A percentile compares a stretch with the other conserved stretches of the same genome.
Evolutionary conservation across 2,113 vertebrate species (phyloP).

Genomic region (Salvelinus namaycush): DNA sequence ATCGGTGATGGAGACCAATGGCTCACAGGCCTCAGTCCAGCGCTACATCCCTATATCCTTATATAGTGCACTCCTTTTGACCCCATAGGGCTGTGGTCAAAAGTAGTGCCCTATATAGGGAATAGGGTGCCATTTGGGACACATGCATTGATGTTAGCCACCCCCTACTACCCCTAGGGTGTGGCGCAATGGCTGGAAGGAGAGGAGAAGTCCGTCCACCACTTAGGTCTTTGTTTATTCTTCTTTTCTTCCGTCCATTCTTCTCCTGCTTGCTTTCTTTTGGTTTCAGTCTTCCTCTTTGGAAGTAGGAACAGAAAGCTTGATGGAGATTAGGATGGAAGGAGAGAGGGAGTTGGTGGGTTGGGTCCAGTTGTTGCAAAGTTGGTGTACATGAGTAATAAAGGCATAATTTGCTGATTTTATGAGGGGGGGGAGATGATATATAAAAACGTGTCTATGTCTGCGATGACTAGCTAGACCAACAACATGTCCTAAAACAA

Average conservation of each 20-base stretch:
- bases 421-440: too few species aligned
- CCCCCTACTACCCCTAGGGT: too few species aligned
- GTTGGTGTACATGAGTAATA: too few species aligned
- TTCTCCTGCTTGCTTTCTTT: conserved; percentile 62
- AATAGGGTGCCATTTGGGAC: too few species aligned
- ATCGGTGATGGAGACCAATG: conserved; percentile 41
- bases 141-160: too few species aligned
- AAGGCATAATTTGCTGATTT: too few species aligned
- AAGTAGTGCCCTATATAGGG: not conserved
- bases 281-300: conserved; percentile 72
- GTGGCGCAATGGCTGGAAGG: conserved; percentile 20
- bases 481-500: too few species aligned
- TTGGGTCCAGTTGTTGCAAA: too few species aligned
- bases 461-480: too few species aligned
- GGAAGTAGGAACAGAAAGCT: conserved; percentile 44
- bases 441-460: too few species aligned
- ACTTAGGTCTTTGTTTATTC: conserved; percentile 70
- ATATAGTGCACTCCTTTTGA: not conserved
- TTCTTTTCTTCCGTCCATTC: conserved; percentile 85
- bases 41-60: not conserved
- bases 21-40: not conserved
- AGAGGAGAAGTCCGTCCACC: conserved; percentile 49
- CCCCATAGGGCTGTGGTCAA: too few species aligned
- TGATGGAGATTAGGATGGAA: conserved; percentile 11
- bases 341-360: not conserved